Base-by-base conservation (phyloP, 2,113 vertebrate genomes). In the Anolis sagrei region DNA sequence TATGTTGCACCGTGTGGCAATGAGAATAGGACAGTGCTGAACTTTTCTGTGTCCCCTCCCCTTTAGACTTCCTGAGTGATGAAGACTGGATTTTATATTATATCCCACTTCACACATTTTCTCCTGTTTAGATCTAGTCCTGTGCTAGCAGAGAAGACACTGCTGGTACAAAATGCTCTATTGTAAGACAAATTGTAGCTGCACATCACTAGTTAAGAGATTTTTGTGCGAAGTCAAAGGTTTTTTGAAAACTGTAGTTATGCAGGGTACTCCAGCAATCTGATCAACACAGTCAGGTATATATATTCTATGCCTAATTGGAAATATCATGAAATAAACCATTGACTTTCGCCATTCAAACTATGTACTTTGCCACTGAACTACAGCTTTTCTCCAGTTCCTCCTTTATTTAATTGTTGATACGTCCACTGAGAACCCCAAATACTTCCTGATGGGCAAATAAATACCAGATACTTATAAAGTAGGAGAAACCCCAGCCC, bases 401-500 rank as follows among this genome's bases (percentile, higher is more conserved):
- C 58, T 34, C n/a, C 7, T 58, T 32, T 23, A 32, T 34, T 61
- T 78, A 23, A 44, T 64, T 39, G 13, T 62, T 64, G 7, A 36
- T 36, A 16, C 8, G 27, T 1, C 29, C 25, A 19, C 14, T 19
- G 49, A 54, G 49, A 34, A 18, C 2, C 4, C 51, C 61, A 4
- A 25, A 75, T 5, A 1, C 51, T 4, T 91, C 72, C 76, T 8
- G 34, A 74, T 44, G 1, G 91, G 34, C 25, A 79, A 85, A 81
- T 76, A 70, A 44, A 48, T 7, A 29, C 6, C 62, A 69, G 7
- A 49, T 29, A n/a, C 84, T 80, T 49, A 13, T 54, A 69, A 89
- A n/a, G n/a, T 54, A 70, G 11, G 32, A 51, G 77, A 64, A 86
- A 89, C 72, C 16, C n/a, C 61, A 49, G 79, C 68, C 13, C 54